Evolutionary conservation across 1,140 invertebrate species (phyloP), one percentile per base, ranked within the genome.

Genomic region (Trichonephila clavata): DNA sequence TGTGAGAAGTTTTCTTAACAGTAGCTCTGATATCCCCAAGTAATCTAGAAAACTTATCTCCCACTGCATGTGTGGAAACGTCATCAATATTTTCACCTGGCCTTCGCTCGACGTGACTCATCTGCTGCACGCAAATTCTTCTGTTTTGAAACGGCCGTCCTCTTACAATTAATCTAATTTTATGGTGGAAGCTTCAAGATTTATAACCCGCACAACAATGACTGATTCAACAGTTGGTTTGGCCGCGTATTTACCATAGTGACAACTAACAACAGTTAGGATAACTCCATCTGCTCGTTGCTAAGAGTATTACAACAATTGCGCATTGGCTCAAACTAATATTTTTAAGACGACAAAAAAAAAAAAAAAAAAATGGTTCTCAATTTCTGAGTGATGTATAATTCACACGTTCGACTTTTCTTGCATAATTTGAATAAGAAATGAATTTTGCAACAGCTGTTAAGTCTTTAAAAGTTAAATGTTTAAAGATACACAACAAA

Each of bases 111-210:
- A 32, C 57, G 32, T 86, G 84, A 86, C 59, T 86, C 84, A 86
- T 61, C 20, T 43, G n/a, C 50, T 8, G 84, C 84, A 86, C 84
- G 84, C 84, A 63, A 86, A 63, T 32, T 13, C 27, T 86, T 27
- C 81, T 21, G 18, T 27, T 59, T 50, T 83, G 81, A 61, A 60
- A 27, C 14, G 50, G 10, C 24, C 65, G 65, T 68, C 27, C 57
- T 43, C 27, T 32, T 24, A 86, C 84, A 86, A 86, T 86, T 86
- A 86, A 86, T 86, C 84, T 63, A 60, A 60, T 61, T 86, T 86
- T 86, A 86, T 63, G 84, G 61, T 27, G 27, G 27, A 14, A 63
- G n/a, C 3, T 18, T 21, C 18, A 61, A 86, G 84, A 86, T 86
- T 86, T 86, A 86, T 21, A 63, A 59, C 57, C n/a, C 57, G 24